phyloP scores from a whole-genome alignment of 2,113 vertebrate species.

The Atlantisia rogersi region DNA sequence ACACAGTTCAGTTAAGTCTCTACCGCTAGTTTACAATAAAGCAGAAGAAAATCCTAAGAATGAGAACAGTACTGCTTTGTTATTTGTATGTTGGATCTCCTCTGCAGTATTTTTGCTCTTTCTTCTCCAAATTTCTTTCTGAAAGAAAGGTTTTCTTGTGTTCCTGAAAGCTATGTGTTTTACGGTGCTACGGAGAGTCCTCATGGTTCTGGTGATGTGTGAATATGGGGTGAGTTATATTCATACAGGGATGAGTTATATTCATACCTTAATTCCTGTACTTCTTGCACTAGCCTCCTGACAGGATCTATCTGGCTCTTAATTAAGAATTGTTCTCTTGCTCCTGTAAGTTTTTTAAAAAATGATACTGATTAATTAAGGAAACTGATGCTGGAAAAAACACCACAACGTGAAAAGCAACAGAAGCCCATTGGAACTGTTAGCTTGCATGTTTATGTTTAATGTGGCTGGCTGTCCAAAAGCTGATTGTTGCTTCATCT shows the following conservation, averaged over 20 bases:
- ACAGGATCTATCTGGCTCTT: background rate
- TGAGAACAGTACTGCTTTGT: background rate
- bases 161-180: background rate
- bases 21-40: background rate
- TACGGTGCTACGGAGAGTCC: background rate
- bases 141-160: background rate
- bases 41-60: background rate
- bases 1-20: background rate
- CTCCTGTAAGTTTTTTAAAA: background rate
- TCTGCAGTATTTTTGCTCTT: background rate
- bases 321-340: background rate
- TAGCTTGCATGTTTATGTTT: constrained; percentile 50
- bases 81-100: background rate
- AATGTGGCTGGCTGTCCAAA: constrained; percentile 57
- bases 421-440: constrained; percentile 35
- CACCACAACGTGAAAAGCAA: background rate
- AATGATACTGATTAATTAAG: constrained; percentile 19
- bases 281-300: background rate
- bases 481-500: constrained; percentile 68
- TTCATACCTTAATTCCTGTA: background rate
- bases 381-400: background rate
- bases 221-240: background rate
- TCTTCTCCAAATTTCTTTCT: background rate
- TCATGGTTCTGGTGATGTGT: background rate
- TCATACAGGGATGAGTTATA: background rate